phyloP scores from a whole-genome alignment of 2,888 invertebrate genomes.

The Cheiracanthium punctorium region DNA sequence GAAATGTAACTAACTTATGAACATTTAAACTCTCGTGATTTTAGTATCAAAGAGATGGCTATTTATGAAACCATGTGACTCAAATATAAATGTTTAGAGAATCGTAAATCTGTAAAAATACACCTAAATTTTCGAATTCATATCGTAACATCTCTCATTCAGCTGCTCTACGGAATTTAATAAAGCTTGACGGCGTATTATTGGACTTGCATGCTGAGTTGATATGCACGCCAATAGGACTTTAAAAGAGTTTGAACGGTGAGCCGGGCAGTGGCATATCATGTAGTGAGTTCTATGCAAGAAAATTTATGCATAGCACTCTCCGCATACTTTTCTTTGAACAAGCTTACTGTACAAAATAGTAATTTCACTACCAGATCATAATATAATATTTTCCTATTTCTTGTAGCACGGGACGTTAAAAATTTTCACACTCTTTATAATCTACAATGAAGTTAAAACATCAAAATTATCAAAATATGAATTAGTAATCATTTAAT shows the following conservation, averaged over 20 bases:
- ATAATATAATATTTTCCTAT: no score
- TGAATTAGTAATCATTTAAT: no score
- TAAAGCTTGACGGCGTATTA: slow-evolving; percentile 57
- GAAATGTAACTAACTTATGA: background rate
- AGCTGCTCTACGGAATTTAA: slow-evolving; percentile 11
- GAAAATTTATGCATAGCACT: no score
- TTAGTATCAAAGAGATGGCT: slow-evolving; percentile 16
- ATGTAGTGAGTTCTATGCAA: background rate
- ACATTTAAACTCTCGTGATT: background rate
- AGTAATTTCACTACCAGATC: no score
- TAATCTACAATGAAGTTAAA: no score
- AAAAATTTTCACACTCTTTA: no score
- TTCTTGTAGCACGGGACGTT: no score
- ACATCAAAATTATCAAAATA: no score
- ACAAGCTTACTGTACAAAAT: no score
- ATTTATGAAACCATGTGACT: slow-evolving; percentile 32
- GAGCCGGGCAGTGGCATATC: background rate
- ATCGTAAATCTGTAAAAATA: slow-evolving; percentile 54
- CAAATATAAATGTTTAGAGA: slow-evolving; percentile 35
- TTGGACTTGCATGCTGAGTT: slow-evolving; percentile 56
- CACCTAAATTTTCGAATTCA: slow-evolving; percentile 29
- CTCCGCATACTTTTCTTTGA: no score
- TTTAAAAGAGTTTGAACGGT: background rate
- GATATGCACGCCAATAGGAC: slow-evolving; percentile 57
- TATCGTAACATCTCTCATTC: background rate